Conservation (phyloP, 1,140 invertebrate species). For the Reticulitermes speratus region DNA sequence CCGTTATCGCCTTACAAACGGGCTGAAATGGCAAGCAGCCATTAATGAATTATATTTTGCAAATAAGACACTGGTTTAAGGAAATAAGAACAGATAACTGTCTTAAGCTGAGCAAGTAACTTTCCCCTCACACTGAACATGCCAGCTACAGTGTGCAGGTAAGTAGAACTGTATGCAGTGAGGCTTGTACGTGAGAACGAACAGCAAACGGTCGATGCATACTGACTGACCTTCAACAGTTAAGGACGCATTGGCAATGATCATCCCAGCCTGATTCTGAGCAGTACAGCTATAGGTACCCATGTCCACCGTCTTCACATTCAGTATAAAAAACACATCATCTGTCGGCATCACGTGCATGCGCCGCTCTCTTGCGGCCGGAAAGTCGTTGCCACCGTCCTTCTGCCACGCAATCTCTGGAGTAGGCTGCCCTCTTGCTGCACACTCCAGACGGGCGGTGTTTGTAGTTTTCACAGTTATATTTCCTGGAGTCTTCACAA, state of each 20-base stretch:
- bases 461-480: slow-evolving; percentile 80
- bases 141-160: too few species aligned
- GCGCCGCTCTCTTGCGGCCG: slow-evolving; percentile 87
- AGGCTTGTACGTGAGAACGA: too few species aligned
- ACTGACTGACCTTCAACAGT: slow-evolving; percentile 68
- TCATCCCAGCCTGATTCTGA: slow-evolving; percentile 81
- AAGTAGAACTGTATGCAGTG: too few species aligned
- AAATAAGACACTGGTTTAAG: too few species aligned
- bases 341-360: slow-evolving; percentile 91
- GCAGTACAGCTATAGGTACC: slow-evolving; percentile 94
- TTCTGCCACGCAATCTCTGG: slow-evolving; percentile 92
- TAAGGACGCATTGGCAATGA: slow-evolving; percentile 85
- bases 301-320: slow-evolving; percentile 83
- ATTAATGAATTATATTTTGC: too few species aligned
- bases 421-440: slow-evolving; percentile 81
- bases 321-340: slow-evolving; percentile 88
- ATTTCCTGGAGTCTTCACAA: slow-evolving; percentile 81
- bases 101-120: too few species aligned
- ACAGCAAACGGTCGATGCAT: too few species aligned
- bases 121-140: too few species aligned
- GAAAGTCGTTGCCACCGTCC: slow-evolving; percentile 93
- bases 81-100: too few species aligned
- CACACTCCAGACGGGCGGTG: slow-evolving; percentile 87
- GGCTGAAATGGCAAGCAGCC: too few species aligned
- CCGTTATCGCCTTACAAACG: too few species aligned